These are phyloP conservation scores for Epinephelus malabaricus DNA, from an alignment of 2,797 vertebrate species.

Conservation along the genomic window DNA sequence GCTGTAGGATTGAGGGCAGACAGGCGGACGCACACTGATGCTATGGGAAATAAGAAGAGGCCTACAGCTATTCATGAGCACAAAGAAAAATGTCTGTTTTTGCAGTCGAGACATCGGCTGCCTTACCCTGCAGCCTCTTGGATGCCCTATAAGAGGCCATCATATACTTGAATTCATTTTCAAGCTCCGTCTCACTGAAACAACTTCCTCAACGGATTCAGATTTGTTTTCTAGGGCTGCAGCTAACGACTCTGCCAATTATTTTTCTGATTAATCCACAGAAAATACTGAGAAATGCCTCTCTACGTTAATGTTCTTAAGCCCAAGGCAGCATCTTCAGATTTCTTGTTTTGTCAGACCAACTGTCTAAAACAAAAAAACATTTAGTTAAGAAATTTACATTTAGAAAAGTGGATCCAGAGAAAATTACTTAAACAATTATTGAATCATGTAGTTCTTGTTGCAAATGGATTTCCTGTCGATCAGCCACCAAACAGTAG, in stretches of 20 bases:
- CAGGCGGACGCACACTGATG: conserved; percentile 21
- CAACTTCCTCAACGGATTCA: not conserved
- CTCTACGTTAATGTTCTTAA: not conserved
- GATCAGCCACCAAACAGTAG: too few relatives aligned
- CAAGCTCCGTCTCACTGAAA: not conserved
- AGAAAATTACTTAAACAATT: not conserved
- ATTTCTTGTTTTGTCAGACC: not conserved
- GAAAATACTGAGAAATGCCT: not conserved
- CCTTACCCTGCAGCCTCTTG: conserved; percentile 17
- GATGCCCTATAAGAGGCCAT: not conserved
- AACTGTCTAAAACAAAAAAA: not conserved
- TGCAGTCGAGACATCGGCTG: not conserved
- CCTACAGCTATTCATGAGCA: conserved; percentile 29
- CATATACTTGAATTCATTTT: not conserved
- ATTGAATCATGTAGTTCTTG: not conserved
- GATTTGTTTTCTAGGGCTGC: not conserved
- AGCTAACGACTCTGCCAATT: not conserved
- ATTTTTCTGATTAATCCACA: not conserved
- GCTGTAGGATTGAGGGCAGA: not conserved
- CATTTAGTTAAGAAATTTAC: not conserved
- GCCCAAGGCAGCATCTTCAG: not conserved
- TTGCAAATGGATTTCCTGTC: not conserved
- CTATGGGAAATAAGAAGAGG: conserved; percentile 41
- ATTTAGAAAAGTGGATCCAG: too few relatives aligned
- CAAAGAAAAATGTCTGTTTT: conserved; percentile 23